Percentiles rank a stretch among this genome's conserved stretches.
Evolutionary conservation across 1,140 invertebrate genomes (phyloP).

Genomic region (Vanessa tameamea): DNA sequence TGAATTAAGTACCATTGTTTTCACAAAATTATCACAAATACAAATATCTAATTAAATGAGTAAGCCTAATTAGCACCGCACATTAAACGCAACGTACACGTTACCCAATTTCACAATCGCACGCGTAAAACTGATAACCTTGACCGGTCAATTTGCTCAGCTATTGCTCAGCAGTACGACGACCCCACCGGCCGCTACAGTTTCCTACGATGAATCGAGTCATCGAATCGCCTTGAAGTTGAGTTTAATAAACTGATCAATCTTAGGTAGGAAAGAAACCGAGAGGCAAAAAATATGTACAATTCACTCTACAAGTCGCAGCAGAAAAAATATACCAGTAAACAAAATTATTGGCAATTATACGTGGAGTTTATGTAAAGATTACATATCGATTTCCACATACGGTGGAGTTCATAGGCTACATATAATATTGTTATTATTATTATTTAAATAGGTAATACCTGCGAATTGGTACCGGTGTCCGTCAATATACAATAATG

Average conservation of each 20-base stretch:
- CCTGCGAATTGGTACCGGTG: too few species aligned
- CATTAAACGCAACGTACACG: neutral
- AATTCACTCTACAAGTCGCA: too few species aligned
- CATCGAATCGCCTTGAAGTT: slow-evolving; percentile 15
- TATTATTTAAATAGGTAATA: too few species aligned
- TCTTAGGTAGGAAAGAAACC: neutral
- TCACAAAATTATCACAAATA: neutral
- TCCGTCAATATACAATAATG: too few species aligned
- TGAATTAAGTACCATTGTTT: too few species aligned
- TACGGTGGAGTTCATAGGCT: too few species aligned
- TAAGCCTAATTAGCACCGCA: neutral
- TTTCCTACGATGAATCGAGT: slow-evolving; percentile 15
- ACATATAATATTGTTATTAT: too few species aligned
- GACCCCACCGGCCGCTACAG: slow-evolving; percentile 18
- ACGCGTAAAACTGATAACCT: slow-evolving; percentile 28
- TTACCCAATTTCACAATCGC: slow-evolving; percentile 18
- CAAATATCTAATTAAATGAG: neutral
- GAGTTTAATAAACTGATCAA: slow-evolving; percentile 10
- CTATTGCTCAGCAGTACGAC: slow-evolving; percentile 27
- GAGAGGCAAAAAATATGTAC: too few species aligned
- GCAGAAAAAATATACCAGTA: too few species aligned
- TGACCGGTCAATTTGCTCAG: slow-evolving; percentile 38
- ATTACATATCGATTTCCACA: too few species aligned
- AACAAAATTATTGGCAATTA: too few species aligned
- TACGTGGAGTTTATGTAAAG: too few species aligned